These are phyloP conservation scores for Leptonema lineaticorne DNA, from an alignment of 1,140 invertebrate species.

Conservation along the genomic window DNA sequence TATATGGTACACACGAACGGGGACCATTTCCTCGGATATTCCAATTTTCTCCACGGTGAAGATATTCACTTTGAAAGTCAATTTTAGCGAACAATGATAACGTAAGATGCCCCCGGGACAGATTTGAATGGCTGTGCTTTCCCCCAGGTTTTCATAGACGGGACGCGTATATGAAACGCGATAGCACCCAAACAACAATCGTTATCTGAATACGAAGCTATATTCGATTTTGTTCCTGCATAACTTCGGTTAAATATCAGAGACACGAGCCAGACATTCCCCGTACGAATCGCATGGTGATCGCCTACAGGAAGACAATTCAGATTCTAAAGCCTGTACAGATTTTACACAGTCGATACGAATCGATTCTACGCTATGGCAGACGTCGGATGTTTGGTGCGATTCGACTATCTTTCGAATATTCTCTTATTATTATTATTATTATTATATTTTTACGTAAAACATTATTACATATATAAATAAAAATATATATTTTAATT, in stretches of 20 bases:
- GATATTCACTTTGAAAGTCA: conserved; percentile 41
- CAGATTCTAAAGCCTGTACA: too few relatives aligned
- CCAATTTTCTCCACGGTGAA: conserved; percentile 37
- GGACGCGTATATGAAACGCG: background rate
- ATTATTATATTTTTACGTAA: too few relatives aligned
- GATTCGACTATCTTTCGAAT: too few relatives aligned
- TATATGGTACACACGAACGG: background rate
- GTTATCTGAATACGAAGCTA: background rate
- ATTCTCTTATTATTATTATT: too few relatives aligned
- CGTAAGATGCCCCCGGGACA: conserved; percentile 38
- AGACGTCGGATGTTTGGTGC: too few relatives aligned
- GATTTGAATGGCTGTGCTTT: conserved; percentile 26
- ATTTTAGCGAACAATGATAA: conserved; percentile 41
- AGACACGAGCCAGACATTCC: background rate
- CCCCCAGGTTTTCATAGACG: background rate
- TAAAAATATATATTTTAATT: too few relatives aligned
- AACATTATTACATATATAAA: too few relatives aligned
- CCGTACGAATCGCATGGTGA: too few relatives aligned
- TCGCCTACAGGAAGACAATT: too few relatives aligned
- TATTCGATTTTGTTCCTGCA: conserved; percentile 3
- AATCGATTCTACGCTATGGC: too few relatives aligned
- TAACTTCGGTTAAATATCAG: background rate
- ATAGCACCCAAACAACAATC: conserved; percentile 17
- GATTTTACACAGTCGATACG: too few relatives aligned
- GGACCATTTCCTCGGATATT: conserved; percentile 35